Conservation (phyloP, 2,888 invertebrate genomes). For the Mythimna vitellina region DNA sequence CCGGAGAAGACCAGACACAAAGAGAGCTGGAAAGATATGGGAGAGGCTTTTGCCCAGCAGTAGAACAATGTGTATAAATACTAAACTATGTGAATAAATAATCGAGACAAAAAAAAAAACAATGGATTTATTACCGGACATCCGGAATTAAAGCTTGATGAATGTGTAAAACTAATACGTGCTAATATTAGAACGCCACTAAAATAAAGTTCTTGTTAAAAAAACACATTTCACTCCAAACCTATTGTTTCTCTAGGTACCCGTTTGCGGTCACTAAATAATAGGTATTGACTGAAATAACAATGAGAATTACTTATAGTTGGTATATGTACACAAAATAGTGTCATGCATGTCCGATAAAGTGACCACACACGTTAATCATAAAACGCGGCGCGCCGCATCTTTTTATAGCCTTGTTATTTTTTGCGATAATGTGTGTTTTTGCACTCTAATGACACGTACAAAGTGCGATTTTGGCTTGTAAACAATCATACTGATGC, state of each 20-base stretch:
- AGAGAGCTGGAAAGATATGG: no score
- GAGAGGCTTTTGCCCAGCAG: no score
- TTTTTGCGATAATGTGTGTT: conserved; percentile 17
- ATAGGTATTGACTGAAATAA: conserved; percentile 16
- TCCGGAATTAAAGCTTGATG: conserved; percentile 7
- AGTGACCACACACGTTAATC: conserved; percentile 44
- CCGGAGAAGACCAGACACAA: no score
- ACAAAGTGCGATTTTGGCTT: conserved; percentile 16
- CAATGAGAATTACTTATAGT: conserved; percentile 42
- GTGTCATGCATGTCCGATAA: conserved; percentile 25
- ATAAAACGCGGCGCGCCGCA: conserved; percentile 7
- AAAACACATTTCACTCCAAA: not conserved
- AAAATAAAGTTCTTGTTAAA: not conserved
- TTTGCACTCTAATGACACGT: not conserved
- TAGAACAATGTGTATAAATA: no score
- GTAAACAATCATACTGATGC: not conserved
- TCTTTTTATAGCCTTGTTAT: conserved; percentile 16
- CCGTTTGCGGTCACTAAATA: conserved; percentile 4
- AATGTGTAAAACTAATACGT: not conserved
- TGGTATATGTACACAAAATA: conserved; percentile 19
- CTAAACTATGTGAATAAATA: no score
- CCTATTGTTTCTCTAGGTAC: not conserved
- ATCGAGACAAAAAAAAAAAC: conserved; percentile 3
- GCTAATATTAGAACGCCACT: not conserved
- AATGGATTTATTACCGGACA: not conserved